Evolutionary conservation across 2,888 invertebrate genomes (phyloP), one percentile per base, ranked within the genome.

Genomic region (Crocallis elinguaria): DNA sequence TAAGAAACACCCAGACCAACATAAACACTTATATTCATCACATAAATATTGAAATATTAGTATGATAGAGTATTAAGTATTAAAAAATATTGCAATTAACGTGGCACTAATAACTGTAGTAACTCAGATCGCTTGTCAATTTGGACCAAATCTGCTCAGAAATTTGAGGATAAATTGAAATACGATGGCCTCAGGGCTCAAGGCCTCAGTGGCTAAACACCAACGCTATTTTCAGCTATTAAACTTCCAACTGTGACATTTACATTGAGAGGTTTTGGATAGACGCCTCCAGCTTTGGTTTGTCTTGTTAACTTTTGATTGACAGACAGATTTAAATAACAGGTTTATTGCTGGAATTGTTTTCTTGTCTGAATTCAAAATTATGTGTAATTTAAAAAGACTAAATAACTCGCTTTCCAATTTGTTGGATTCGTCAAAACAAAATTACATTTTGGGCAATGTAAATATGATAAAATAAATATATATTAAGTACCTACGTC

Each of bases 161-260:
- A 29, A 36, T 29, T 37, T 38, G 4, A 23, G 37, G 16, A 29
- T 37, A 46, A 46, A 48, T 48, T 48, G 48, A 33, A 48, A 48
- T 12, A 32, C n/a, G 25, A 14, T 9, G 9, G 32, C 32, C 7
- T 17, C 12, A 5, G 33, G 48, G 17, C 35, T 35, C 14, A 2
- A 3, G 30, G 30, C 32, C 8, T 9, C 14, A 21, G 21, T 36
- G 21, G 14, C 30, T 25, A 25, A 12, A 29, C 21, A 32, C 30
- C 13, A 37, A 29, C 36, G 29, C 35, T 12, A 32, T 9, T 30
- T 11, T 7, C 14, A 37, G 29, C 21, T 21, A 45, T 29, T 36
- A 38, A 29, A 46, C 46, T 46, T 46, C 14, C 13, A 29, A 30
- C 46, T 37, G 30, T 37, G 46, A 46, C 21, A 45, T 45, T 45